phyloP scores from a whole-genome alignment of 2,797 vertebrate species.

The Champsocephalus gunnari region DNA sequence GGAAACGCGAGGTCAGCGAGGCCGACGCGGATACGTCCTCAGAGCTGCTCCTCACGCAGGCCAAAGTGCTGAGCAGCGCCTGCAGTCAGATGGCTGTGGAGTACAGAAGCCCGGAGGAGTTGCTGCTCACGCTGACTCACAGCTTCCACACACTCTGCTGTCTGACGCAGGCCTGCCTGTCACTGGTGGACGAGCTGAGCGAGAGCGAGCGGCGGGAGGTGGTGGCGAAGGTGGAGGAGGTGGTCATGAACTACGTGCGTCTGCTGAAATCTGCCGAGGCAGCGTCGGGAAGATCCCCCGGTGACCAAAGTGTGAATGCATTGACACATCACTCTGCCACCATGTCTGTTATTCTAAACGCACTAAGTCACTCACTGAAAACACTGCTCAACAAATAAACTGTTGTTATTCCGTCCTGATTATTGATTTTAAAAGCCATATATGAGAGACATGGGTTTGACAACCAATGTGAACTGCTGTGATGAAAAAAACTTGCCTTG shows the following conservation, averaged over 20 bases:
- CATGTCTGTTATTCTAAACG: slow-evolving; percentile 93
- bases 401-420: slow-evolving; percentile 88
- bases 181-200: slow-evolving; percentile 90
- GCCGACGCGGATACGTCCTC: slow-evolving; percentile 87
- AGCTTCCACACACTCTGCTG: slow-evolving; percentile 96
- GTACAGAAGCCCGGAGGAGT: slow-evolving; percentile 92
- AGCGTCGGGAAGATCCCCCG: slow-evolving; percentile 85
- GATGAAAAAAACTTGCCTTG: slow-evolving; percentile 87
- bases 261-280: slow-evolving; percentile 91
- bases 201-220: slow-evolving; percentile 88
- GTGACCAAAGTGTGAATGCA: slow-evolving; percentile 90
- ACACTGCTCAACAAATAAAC: slow-evolving; percentile 91
- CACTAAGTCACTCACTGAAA: slow-evolving; percentile 94
- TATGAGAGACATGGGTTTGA: slow-evolving; percentile 85
- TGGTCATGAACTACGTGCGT: slow-evolving; percentile 92
- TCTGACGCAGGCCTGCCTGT: slow-evolving; percentile 94
- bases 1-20: slow-evolving; percentile 78
- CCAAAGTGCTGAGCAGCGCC: slow-evolving; percentile 91
- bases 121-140: slow-evolving; percentile 93
- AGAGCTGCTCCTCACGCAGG: slow-evolving; percentile 91
- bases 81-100: slow-evolving; percentile 92
- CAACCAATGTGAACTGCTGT: slow-evolving; percentile 89
- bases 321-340: slow-evolving; percentile 91
- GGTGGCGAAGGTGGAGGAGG: slow-evolving; percentile 90
- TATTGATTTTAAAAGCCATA: slow-evolving; percentile 98